Evolutionary conservation across 64 coral and sea anemone genomes (phyloP).

Genomic region (Platygyra sinensis): DNA sequence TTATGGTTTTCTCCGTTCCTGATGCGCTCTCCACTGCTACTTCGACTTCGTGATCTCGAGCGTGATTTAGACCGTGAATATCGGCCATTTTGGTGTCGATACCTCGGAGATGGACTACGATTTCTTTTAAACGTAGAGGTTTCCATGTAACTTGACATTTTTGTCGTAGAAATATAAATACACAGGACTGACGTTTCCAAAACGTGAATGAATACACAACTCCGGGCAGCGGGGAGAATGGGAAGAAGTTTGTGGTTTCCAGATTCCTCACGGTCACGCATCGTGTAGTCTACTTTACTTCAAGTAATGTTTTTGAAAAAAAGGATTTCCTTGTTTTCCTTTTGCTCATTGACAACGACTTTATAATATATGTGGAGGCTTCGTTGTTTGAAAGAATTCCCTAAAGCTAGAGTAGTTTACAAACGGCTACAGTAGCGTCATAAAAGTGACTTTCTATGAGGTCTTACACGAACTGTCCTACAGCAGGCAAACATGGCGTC

Average conservation of each 20-base stretch:
- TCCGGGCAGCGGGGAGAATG: background rate
- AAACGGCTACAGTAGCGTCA: too few relatives aligned
- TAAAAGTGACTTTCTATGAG: too few relatives aligned
- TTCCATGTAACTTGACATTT: conserved; percentile 48
- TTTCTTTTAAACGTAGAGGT: conserved; percentile 8
- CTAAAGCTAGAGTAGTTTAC: too few relatives aligned
- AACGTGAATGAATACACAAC: too few relatives aligned
- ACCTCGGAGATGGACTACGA: conserved; percentile 52
- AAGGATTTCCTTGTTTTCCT: background rate
- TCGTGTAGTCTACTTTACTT: accelerated
- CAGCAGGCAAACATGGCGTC: too few relatives aligned
- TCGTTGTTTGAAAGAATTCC: too few relatives aligned
- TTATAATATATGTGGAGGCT: too few relatives aligned
- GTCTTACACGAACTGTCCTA: too few relatives aligned
- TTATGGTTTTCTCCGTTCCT: conserved; percentile 22
- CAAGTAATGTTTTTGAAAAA: background rate
- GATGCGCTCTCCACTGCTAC: conserved; percentile 33
- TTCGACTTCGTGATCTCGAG: conserved; percentile 64
- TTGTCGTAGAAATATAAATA: too few relatives aligned
- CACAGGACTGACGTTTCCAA: too few relatives aligned
- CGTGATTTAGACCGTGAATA: conserved; percentile 35
- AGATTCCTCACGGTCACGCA: background rate
- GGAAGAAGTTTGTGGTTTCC: background rate
- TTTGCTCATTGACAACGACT: background rate
- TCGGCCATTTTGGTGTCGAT: conserved; percentile 9